A percentile compares a stretch with the other conserved stretches of the same genome.
These are phyloP conservation scores for Ypsolopha sequella DNA, from an alignment of 2,888 invertebrate genomes.

Conservation along the genomic window DNA sequence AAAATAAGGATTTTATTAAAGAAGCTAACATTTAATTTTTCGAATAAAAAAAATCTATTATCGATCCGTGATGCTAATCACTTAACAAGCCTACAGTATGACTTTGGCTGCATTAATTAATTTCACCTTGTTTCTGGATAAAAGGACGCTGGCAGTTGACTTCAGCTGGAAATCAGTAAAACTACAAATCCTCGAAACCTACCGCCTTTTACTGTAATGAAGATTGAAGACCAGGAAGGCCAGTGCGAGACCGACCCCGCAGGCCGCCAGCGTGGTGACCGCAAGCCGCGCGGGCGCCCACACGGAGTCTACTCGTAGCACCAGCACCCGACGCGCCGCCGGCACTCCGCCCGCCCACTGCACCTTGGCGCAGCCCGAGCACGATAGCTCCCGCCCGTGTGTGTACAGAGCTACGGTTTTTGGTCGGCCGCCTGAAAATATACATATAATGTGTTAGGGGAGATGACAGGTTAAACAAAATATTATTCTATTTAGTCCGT, in stretches of 20 bases:
- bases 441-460: no score
- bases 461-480: no score
- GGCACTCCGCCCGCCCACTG: slow-evolving; percentile 82
- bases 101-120: no score
- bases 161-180: no score
- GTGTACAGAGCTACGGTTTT: slow-evolving; percentile 80
- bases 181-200: slow-evolving; percentile 8
- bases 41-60: no score
- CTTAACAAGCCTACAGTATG: no score
- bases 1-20: no score
- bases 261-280: slow-evolving; percentile 77
- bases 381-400: slow-evolving; percentile 71
- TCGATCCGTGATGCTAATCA: no score
- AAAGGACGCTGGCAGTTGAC: no score
- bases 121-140: no score
- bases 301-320: slow-evolving; percentile 81
- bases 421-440: slow-evolving; percentile 74
- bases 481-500: no score
- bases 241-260: slow-evolving; percentile 81
- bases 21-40: no score
- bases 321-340: slow-evolving; percentile 81
- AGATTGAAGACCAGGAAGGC: slow-evolving; percentile 86
- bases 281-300: slow-evolving; percentile 81
- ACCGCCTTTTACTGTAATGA: slow-evolving; percentile 86
- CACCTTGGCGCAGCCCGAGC: slow-evolving; percentile 79